Conservation (phyloP, 2,113 vertebrate species). For the Rissa tridactyla region DNA sequence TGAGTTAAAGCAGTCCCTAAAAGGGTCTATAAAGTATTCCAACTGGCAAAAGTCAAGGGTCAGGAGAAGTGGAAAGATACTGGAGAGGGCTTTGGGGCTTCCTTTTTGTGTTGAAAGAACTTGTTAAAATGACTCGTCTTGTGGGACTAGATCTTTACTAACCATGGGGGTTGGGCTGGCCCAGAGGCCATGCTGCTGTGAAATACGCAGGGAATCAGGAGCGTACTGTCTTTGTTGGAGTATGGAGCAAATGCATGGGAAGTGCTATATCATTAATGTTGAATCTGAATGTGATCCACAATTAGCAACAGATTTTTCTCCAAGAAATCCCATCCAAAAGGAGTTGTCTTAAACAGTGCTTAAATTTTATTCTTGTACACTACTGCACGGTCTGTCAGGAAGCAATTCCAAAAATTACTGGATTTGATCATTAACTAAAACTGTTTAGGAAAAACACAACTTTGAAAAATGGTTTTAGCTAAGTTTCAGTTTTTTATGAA, state of each 20-base stretch:
- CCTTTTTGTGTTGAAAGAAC: neutral
- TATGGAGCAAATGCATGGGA: neutral
- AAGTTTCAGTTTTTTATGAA: neutral
- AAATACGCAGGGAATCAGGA: neutral
- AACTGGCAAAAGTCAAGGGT: neutral
- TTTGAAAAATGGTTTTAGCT: neutral
- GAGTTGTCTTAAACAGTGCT: neutral
- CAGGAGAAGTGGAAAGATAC: neutral
- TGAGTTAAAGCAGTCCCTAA: neutral
- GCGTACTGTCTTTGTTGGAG: rapidly evolving
- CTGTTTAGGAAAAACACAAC: neutral
- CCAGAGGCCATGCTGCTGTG: neutral
- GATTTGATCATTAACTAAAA: neutral
- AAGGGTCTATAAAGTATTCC: rapidly evolving
- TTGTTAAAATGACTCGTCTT: neutral
- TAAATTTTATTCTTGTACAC: neutral
- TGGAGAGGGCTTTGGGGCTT: neutral
- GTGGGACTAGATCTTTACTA: neutral
- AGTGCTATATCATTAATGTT: neutral
- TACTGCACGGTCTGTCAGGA: neutral
- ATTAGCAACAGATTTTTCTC: neutral
- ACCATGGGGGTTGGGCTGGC: neutral
- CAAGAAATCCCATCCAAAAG: neutral
- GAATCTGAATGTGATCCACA: neutral
- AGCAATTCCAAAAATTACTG: neutral